Conservation (phyloP, 2,113 vertebrate species). For the Lipophrys pholis region DNA sequence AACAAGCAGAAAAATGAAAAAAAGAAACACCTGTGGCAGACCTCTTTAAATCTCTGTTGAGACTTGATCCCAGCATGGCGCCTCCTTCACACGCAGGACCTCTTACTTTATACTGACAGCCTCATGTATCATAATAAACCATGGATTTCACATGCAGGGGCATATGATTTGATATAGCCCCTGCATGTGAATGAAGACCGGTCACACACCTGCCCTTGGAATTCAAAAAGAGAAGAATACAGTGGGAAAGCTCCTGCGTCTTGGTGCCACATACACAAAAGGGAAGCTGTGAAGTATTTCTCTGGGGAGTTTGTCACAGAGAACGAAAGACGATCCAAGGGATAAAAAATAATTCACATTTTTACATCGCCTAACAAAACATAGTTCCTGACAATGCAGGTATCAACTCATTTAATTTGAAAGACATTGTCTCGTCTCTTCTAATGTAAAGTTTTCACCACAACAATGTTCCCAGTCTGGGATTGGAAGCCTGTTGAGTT, state of each 20-base stretch:
- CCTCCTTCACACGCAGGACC: background rate
- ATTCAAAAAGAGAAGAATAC: conserved; percentile 15
- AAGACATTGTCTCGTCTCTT: background rate
- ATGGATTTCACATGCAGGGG: background rate
- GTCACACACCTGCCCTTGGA: conserved; percentile 9
- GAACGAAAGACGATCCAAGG: conserved; percentile 18
- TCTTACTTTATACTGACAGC: conserved; percentile 18
- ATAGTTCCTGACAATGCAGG: background rate
- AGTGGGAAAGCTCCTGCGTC: conserved; percentile 17
- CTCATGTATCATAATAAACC: conserved; percentile 19
- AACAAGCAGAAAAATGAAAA: background rate
- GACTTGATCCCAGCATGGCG: background rate
- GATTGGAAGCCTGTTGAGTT: too few species aligned
- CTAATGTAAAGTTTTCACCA: too few species aligned
- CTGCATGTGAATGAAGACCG: conserved; percentile 20
- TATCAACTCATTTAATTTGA: conserved; percentile 1
- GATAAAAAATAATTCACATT: background rate
- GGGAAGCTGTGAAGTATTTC: conserved; percentile 19
- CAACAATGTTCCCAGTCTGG: too few species aligned
- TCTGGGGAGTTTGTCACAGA: conserved; percentile 14
- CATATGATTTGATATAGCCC: conserved; percentile 4
- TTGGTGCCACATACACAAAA: conserved; percentile 25
- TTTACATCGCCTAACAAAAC: background rate
- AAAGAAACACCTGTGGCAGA: background rate
- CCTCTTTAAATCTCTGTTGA: background rate